Evolutionary conservation across 2,888 invertebrate species (phyloP), one percentile per base, ranked within the genome.

Genomic region (Hyalella azteca): DNA sequence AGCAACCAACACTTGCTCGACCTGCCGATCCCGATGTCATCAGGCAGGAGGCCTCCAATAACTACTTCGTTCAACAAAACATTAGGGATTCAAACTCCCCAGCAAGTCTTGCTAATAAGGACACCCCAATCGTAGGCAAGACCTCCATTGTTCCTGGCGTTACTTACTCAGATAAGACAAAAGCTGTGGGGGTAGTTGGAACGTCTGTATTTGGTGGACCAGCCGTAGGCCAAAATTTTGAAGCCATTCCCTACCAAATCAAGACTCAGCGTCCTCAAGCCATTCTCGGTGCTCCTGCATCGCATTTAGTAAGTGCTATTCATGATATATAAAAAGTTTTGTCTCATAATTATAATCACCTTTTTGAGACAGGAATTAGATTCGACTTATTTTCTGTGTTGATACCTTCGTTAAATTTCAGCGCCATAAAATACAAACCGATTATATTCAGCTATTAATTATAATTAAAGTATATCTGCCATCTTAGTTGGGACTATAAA

Each of bases 1-100:
- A 19, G 22, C 54, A 22, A 22, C 7, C 54, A 9, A 26, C 54
- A 1, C 7, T 5, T 36, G n/a, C 7, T 4, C 4, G 66, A 3
- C 39, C 66, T 66, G 66, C 36, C 7, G 66, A 66, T 15, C 26
- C 26, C 3, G 66, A 66, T 19, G 66, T 66, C 66, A 66, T 66
- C n/a, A 66, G 19, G 36, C 66, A 66, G 19, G 66, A 66, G 19
- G 66, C 66, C 36, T 66, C 66, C 36, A 36, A 66, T 36, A 66
- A 36, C 13, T 66, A 66, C 66, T 32, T 66, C 36, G 66, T 66
- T 32, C 32, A 66, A 36, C 66, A 66, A 15, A 32, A 66, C 36
- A 29, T 66, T 4, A 36, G 36, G 32, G 13, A 32, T n/a, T 15
- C 22, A 5, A 29, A 54, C 2, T 26, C 29, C 29, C 26, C 29